Evolutionary conservation across 1,140 invertebrate genomes (phyloP), one percentile per base, ranked within the genome.

Genomic region (Maconellicoccus hirsutus): DNA sequence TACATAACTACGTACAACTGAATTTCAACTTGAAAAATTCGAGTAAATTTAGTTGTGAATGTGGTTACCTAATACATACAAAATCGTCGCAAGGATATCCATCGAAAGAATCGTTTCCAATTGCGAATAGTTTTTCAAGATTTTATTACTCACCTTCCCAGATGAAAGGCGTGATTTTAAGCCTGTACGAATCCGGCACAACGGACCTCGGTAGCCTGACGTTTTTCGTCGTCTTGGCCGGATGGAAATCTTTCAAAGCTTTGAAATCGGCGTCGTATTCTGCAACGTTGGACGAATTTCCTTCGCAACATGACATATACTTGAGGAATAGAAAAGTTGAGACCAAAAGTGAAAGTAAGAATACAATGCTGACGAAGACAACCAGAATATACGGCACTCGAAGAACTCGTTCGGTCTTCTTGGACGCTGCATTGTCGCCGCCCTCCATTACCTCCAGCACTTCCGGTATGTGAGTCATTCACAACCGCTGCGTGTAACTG

Each of bases 131-230:
- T n/a, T n/a, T n/a, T n/a, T n/a, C n/a, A n/a, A n/a, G n/a, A n/a
- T n/a, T n/a, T n/a, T n/a, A n/a, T n/a, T n/a, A 72, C 75, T 63
- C 74, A 66, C 61, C 61, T 66, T 66, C 84, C 77, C 81, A 81
- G 52, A 91, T 84, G 73, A 87, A 87, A 0, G 90, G 90, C 26
- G 86, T 84, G 38, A 92, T 76, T 74, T 84, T 83, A 1, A 92
- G 77, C 70, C 86, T 83, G 75, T 93, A 92, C 2, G 82, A 84
- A 22, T 87, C 78, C 0, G 89, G 89, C 19, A 82, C 77, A 0
- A 92, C 79, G 52, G 83, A 82, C 52, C 77, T 83, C 0, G 89
- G 88, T 71, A 91, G 78, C 74, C 89, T 82, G 3, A 90, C 86
- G 77, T 89, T 25, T 66, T 23, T 66, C 10, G 21, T 66, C 10